These are phyloP conservation scores for Rugalucina vietnamica DNA, from an alignment of 2,888 invertebrate genomes.

Conservation along the genomic window DNA sequence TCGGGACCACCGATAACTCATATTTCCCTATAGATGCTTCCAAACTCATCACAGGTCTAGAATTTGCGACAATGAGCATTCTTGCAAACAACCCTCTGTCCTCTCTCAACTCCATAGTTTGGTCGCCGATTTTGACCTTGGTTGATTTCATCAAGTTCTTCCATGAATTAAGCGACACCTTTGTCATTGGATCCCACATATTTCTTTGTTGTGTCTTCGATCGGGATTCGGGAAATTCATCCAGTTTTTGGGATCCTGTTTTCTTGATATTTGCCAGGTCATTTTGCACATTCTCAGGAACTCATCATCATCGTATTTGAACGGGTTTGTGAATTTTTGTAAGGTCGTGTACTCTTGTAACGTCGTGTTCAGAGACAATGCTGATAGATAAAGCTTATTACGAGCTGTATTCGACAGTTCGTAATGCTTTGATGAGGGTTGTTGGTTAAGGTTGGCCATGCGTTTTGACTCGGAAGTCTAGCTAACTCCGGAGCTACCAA, in stretches of 20 bases:
- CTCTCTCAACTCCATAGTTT: background rate
- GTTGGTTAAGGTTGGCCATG: background rate
- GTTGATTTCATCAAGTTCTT: background rate
- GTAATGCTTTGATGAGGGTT: background rate
- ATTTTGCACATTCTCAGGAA: background rate
- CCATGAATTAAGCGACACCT: background rate
- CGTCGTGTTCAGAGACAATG: background rate
- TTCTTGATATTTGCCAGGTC: background rate
- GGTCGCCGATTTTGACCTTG: background rate
- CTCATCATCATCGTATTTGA: background rate
- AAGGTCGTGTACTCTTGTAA: background rate
- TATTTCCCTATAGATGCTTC: constrained; percentile 14
- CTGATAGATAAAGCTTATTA: background rate
- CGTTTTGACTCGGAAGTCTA: background rate
- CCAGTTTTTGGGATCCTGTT: background rate
- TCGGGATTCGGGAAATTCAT: background rate
- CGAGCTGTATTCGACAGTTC: background rate
- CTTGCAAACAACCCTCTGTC: background rate
- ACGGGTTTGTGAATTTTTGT: background rate
- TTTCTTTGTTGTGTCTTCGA: background rate
- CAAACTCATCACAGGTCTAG: constrained; percentile 3
- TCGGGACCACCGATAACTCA: constrained; percentile 16
- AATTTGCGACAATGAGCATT: background rate
- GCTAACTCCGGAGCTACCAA: background rate
- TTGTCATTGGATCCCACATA: background rate